Percentiles rank a stretch among this genome's conserved stretches.
Evolutionary conservation across 2,888 invertebrate genomes (phyloP).

Genomic region (Latrodectus elegans): DNA sequence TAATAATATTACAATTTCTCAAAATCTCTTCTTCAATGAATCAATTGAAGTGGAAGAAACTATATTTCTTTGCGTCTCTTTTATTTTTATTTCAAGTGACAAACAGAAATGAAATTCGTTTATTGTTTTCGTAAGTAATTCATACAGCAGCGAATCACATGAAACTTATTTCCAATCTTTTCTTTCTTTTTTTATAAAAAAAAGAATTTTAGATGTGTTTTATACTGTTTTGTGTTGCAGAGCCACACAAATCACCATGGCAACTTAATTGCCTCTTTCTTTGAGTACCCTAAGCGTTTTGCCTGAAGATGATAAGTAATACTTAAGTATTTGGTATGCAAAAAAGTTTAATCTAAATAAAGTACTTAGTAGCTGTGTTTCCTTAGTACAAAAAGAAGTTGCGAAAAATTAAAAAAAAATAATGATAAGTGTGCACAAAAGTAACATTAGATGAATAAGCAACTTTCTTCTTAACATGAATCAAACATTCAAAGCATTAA

Average conservation of each 20-base stretch:
- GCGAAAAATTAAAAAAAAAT: too few relatives aligned
- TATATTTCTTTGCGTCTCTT: background rate
- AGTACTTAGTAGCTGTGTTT: too few relatives aligned
- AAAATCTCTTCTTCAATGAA: conserved; percentile 13
- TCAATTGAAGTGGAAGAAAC: conserved; percentile 32
- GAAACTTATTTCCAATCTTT: background rate
- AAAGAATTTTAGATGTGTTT: background rate
- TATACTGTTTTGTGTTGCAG: background rate
- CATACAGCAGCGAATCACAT: conserved; percentile 7
- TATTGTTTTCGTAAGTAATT: conserved; percentile 46
- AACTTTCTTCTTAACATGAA: too few relatives aligned
- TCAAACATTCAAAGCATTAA: too few relatives aligned
- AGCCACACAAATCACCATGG: conserved; percentile 31
- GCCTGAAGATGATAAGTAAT: too few relatives aligned
- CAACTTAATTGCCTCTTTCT: conserved; percentile 43
- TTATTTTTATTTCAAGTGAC: conserved; percentile 5
- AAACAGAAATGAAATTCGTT: conserved; percentile 16
- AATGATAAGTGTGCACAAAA: too few relatives aligned
- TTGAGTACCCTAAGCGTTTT: background rate
- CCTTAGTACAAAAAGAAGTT: too few relatives aligned
- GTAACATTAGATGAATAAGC: too few relatives aligned
- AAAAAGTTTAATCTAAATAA: too few relatives aligned
- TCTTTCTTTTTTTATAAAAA: background rate
- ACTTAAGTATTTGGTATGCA: too few relatives aligned
- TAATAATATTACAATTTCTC: conserved; percentile 15